Evolutionary conservation across 2,113 vertebrate species (phyloP), one percentile per base, ranked within the genome.

Genomic region (Cranoglanis bouderius): DNA sequence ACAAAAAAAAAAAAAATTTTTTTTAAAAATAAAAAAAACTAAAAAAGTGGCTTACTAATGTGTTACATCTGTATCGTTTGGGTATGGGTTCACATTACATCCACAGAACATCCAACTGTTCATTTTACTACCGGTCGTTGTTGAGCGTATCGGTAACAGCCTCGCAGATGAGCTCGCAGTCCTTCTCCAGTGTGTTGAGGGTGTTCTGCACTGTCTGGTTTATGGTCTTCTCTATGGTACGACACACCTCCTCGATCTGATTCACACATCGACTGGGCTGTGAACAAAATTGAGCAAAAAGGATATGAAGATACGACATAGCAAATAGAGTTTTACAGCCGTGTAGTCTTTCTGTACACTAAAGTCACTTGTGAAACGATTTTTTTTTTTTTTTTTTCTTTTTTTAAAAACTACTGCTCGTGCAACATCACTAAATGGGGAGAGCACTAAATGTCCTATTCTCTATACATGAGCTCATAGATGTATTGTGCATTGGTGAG

Each of bases 171-270:
- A 94, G 87, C 90, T 95, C 95, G 55, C 96, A 97, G 93, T 97
- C 96, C 86, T 94, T 96, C 90, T 96, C 96, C 84, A 97, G 92
- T 8, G 96, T 93, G 92, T 97, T 96, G 32, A 97, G 96, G 0
- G 96, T 96, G 75, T 95, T 96, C 93, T 97, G 96, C 3, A 97
- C 96, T 0, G 96, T 97, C 77, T 96, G 96, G 91, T 96, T 97
- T 26, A 97, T 97, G 1, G 96, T 97, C 91, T 96, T 97, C 90
- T 97, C 96, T 0, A 97, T 83, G 14, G 95, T 95, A 21, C 93
- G 94, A 90, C 96, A 97, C 35, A 95, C 95, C 24, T 96, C 96
- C 82, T 97, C 96, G 0, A 97, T 94, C 93, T 97, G 96, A 93
- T 97, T 97, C 43, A 97, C 92, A 43, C 96, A 97, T 82, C 96